Evolutionary conservation across 2,113 vertebrate species (phyloP), one percentile per base, ranked within the genome.

Genomic region (Corythaeola cristata): DNA sequence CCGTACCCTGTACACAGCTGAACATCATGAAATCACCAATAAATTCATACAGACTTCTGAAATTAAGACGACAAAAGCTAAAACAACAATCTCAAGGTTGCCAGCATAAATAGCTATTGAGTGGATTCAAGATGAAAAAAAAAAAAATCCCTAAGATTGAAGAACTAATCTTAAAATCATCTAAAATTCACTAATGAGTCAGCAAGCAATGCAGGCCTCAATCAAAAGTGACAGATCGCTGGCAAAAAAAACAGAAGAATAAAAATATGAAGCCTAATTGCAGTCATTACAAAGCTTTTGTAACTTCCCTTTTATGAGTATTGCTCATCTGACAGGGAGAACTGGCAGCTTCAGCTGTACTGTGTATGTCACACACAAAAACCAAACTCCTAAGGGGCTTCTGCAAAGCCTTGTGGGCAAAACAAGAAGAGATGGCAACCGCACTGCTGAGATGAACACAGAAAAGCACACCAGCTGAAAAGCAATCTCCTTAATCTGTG

Each of bases 221-320:
- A 82, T 83, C 89, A 91, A 50, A 93, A 93, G 56, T 72, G 79
- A 92, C 60, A 84, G 79, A 86, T 81, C 19, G 9, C 52, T 60
- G 63, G 79, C 72, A 81, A 56, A 94, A 94, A 39, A 44, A 77
- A 8, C 24, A 91, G 49, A 74, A 72, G 66, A 83, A 39, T 76
- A 77, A 96, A 92, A 96, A 90, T 50, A 85, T 2, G 6, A 85
- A 80, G 63, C 35, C 72, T 88, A 93, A 93, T 5, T 86, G 60
- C 83, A 55, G 52, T 86, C 80, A 68, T 84, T 67, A 71, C 52
- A 59, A 74, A 81, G 88, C 76, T 88, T 94, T 84, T 94, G 85
- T 59, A 87, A 89, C 82, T 95, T 94, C 96, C 91, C 52, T 90
- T 94, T 94, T 39, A 76, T 53, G 58, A 92, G 77, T 19, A 82